These are phyloP conservation scores for Vulpes vulpes DNA, from an alignment of 2,113 vertebrate genomes.

Conservation along the genomic window DNA sequence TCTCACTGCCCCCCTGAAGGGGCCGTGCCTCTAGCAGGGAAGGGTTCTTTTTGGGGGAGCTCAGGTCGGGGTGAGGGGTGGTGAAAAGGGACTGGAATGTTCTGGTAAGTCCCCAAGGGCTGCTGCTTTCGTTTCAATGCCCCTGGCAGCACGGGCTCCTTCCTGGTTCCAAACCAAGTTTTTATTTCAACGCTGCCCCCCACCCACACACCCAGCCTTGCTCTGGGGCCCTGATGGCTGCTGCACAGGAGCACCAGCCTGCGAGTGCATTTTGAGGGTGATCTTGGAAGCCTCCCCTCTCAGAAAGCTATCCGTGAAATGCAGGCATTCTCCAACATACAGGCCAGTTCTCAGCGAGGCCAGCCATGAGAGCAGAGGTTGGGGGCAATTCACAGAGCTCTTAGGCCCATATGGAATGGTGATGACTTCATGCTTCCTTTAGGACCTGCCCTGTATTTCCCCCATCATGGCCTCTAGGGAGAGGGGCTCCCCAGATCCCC, in stretches of 20 bases:
- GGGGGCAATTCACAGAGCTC: background rate
- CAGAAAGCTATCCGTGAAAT: background rate
- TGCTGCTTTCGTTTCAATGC: background rate
- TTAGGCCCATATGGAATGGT: background rate
- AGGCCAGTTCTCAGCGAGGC: background rate
- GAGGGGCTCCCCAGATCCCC: background rate
- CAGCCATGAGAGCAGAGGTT: too few relatives aligned
- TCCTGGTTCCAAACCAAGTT: background rate
- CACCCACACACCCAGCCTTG: background rate
- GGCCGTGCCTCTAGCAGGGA: conserved; percentile 4
- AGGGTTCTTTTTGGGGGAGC: background rate
- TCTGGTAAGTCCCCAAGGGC: background rate
- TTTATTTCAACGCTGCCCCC: background rate
- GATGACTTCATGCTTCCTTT: background rate
- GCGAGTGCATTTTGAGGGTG: background rate
- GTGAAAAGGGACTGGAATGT: background rate
- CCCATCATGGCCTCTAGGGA: background rate
- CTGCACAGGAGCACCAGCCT: background rate
- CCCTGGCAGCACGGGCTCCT: background rate
- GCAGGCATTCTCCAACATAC: background rate
- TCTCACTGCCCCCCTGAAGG: conserved; percentile 41
- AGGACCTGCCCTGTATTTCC: background rate
- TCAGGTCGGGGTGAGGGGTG: background rate
- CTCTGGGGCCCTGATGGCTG: background rate
- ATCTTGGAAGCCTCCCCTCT: background rate